Base-by-base conservation (phyloP, 2,888 invertebrate genomes). In the Panzeria rudis region DNA sequence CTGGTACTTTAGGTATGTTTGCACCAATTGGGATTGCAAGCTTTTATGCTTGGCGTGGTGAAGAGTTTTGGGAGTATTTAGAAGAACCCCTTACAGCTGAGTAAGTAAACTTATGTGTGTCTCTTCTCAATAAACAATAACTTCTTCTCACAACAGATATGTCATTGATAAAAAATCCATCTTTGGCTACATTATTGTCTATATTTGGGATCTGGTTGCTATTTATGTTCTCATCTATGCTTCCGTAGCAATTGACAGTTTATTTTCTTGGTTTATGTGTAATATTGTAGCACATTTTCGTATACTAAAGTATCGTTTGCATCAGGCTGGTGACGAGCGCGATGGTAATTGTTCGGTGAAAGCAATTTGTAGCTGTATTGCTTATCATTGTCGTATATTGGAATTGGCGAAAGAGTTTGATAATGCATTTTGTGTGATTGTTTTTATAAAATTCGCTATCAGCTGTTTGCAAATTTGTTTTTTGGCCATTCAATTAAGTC, bases 211-310 rank as follows among this genome's bases (percentile, higher is more conserved):
- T 62, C 2, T 35, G 0, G 0, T 11, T 1, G 32, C 11, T 5
- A n/a, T 50, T 1, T 83, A 66, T 25, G 23, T 17, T 17, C 20
- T 72, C 0, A 38, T 68, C 32, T 77, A 72, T 32, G 35, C 54
- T n/a, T 71, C 82, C 2, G n/a, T 77, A 5, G 47, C 77, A 4
- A 50, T 17, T 1, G 71, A 77, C 29, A 35, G 29, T 62, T 32
- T 71, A 9, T 83, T 52, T 8, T 72, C 77, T 5, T 77, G 77
- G 64, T 52, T 59, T 15, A 32, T 72, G n/a, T 72, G 72, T 52
- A 72, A 77, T 17, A 78, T 72, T 61, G 72, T 71, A 9, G 72
- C 66, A 20, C 83, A 83, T 41, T 83, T 83, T 78, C 71, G 59
- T 44, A 78, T 77, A 50, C 59, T 77, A 1, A 77, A 72, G 17